phyloP scores from a whole-genome alignment of 2,113 vertebrate genomes.

The Salvelinus fontinalis region DNA sequence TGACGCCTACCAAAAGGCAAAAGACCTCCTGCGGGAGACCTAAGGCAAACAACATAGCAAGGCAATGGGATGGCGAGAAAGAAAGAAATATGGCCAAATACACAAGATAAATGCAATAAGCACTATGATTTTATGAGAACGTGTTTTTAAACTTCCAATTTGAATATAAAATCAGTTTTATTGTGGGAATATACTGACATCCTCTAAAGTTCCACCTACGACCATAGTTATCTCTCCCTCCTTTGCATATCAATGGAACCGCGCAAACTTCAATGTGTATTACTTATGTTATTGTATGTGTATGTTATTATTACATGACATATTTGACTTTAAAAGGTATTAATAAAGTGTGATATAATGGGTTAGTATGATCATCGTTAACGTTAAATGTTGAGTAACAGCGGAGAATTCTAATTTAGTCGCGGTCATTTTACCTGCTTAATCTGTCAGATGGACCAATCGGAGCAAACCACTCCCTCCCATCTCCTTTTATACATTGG shows the following conservation, averaged over 20 bases:
- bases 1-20: too few species aligned
- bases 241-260: conserved; percentile 22
- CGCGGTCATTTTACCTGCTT: too few species aligned
- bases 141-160: not conserved
- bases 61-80: not conserved
- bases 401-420: too few species aligned
- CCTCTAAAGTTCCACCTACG: not conserved
- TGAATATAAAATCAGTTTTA: not conserved
- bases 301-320: too few species aligned
- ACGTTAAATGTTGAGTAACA: too few species aligned
- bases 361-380: too few species aligned
- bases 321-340: too few species aligned
- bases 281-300: too few species aligned
- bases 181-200: not conserved
- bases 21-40: too few species aligned
- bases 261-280: too few species aligned
- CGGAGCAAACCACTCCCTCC: conserved; percentile 45
- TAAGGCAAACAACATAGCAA: too few species aligned
- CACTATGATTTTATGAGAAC: not conserved
- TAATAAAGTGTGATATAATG: too few species aligned
- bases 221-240: not conserved
- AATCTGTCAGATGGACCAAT: conserved; percentile 4
- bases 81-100: not conserved
- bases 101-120: not conserved
- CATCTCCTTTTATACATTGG: conserved; percentile 20